Evolutionary conservation across 2,888 invertebrate species (phyloP).

Genomic region (Platynereis dumerilii): DNA sequence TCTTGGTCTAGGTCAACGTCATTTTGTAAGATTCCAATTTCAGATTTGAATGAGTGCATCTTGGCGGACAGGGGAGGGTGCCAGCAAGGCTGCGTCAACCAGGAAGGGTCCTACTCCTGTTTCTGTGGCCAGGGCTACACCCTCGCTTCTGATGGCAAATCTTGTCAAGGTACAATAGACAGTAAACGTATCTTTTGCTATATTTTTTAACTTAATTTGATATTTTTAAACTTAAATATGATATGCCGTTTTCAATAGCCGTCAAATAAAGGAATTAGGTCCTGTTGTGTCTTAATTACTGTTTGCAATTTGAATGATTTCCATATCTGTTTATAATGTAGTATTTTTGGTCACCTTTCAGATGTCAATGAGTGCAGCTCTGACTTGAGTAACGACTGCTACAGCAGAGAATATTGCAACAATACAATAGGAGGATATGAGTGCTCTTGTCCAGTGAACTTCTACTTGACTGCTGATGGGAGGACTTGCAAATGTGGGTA

Average conservation of each 20-base stretch:
- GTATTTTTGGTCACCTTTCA: neutral
- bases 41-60: conserved; percentile 44
- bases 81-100: conserved; percentile 41
- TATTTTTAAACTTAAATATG: too few species aligned
- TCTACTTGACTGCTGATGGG: neutral
- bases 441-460: conserved; percentile 10
- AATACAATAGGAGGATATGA: conserved; percentile 27
- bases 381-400: conserved; percentile 32
- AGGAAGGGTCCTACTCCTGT: conserved; percentile 39
- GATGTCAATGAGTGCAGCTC: conserved; percentile 37
- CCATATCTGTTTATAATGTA: neutral
- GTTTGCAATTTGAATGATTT: neutral
- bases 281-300: too few species aligned
- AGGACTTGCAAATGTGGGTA: conserved; percentile 6
- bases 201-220: too few species aligned
- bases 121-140: conserved; percentile 42
- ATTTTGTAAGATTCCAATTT: too few species aligned
- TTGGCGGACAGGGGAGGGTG: conserved; percentile 37
- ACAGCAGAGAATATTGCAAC: conserved; percentile 35
- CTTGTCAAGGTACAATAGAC: conserved; percentile 43
- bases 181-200: conserved; percentile 12
- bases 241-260: too few species aligned
- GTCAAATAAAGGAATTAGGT: too few species aligned
- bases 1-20: too few species aligned
- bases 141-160: conserved; percentile 35